These are phyloP conservation scores for Micromesistius poutassou DNA, from an alignment of 2,797 vertebrate genomes.

Conservation along the genomic window DNA sequence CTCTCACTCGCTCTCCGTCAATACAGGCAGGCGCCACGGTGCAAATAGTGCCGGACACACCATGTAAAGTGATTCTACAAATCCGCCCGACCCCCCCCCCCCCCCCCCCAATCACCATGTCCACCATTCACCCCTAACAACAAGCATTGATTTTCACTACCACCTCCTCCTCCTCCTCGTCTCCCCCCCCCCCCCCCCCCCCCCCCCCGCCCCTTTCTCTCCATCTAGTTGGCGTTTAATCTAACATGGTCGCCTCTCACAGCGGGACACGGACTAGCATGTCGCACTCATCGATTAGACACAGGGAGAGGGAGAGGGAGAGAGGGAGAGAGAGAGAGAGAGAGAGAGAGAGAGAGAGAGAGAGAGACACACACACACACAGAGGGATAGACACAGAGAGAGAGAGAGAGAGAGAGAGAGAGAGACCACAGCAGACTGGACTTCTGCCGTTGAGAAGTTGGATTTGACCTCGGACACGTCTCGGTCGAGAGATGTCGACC, in stretches of 20 bases:
- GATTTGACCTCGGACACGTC: background rate
- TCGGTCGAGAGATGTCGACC: background rate
- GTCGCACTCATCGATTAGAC: slow-evolving; percentile 92
- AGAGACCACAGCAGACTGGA: no score
- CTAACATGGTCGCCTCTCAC: slow-evolving; percentile 89
- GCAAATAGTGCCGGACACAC: slow-evolving; percentile 56
- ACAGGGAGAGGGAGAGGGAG: slow-evolving; percentile 13
- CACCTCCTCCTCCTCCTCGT: background rate
- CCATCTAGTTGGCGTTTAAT: slow-evolving; percentile 93
- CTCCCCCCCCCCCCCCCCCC: slow-evolving; percentile 81
- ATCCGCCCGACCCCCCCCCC: slow-evolving; percentile 27
- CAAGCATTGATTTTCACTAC: slow-evolving; percentile 90
- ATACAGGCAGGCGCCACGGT: slow-evolving; percentile 74
- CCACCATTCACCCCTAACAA: slow-evolving; percentile 72
- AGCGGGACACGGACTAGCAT: slow-evolving; percentile 88
- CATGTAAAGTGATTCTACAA: slow-evolving; percentile 83
- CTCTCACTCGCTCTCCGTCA: slow-evolving; percentile 56
- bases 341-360: background rate
- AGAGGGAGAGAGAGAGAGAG: background rate
- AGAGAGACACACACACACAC: background rate
- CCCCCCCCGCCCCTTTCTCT: slow-evolving; percentile 80
- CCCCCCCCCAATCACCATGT: slow-evolving; percentile 28
- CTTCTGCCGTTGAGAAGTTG: background rate
- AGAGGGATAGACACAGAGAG: no score
- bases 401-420: no score